phyloP scores from a whole-genome alignment of 2,797 vertebrate genomes.

The Bovichtus diacanthus region DNA sequence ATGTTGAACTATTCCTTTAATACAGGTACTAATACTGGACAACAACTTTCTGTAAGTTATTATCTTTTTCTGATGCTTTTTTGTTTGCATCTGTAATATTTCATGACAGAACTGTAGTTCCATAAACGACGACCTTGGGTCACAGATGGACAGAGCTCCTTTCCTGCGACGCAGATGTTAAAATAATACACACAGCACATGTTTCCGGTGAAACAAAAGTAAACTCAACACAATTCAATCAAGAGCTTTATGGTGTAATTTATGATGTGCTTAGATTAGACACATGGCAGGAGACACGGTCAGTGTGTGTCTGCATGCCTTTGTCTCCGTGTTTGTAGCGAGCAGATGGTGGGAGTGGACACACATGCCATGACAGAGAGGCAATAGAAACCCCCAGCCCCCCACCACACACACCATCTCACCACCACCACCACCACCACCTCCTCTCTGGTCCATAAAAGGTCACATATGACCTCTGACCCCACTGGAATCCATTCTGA shows the following conservation, averaged over 20 bases:
- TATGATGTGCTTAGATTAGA: conserved; percentile 61
- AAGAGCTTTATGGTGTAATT: conserved; percentile 50
- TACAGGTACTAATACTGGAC: not conserved
- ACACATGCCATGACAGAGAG: conserved; percentile 77
- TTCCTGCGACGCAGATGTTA: conserved; percentile 49
- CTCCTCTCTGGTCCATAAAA: conserved; percentile 68
- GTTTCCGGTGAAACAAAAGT: conserved; percentile 41
- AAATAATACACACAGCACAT: conserved; percentile 34
- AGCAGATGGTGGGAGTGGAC: conserved; percentile 81
- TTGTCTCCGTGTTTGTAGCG: conserved; percentile 63
- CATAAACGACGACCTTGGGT: not conserved
- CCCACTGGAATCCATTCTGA: conserved; percentile 68
- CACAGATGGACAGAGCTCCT: conserved; percentile 10
- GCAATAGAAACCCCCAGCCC: conserved; percentile 56
- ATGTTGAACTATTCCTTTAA: not conserved
- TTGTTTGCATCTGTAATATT: not conserved
- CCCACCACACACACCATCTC: no score
- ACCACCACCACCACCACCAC: conserved; percentile 15
- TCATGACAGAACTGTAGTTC: not conserved
- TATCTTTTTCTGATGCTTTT: not conserved
- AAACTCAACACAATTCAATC: conserved; percentile 51
- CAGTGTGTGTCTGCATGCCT: conserved; percentile 67
- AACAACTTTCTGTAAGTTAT: not conserved
- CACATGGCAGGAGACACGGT: conserved; percentile 65
- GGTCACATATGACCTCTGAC: conserved; percentile 78